Conservation (phyloP, 2,888 invertebrate genomes). For the Apocheima hispidaria region DNA sequence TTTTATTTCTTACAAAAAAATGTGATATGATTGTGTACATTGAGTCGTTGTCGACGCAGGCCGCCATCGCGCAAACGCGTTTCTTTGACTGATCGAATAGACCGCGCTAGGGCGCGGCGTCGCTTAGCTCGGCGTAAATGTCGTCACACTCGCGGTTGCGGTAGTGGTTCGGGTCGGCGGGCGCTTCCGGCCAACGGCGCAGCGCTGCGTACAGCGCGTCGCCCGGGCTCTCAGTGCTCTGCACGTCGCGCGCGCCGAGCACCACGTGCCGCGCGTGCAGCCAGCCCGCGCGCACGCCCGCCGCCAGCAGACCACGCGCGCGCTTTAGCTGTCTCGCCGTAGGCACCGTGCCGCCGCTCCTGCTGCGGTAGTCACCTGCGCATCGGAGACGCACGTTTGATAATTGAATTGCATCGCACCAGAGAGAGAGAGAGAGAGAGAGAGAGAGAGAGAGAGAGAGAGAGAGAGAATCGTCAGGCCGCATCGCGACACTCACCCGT, state of each 20-base stretch:
- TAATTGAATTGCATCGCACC: not conserved
- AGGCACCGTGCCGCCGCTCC: conserved; percentile 55
- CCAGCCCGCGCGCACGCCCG: conserved; percentile 61
- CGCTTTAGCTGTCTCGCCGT: conserved; percentile 60
- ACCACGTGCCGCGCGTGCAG: conserved; percentile 63
- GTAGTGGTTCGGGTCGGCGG: conserved; percentile 47
- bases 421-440: no score
- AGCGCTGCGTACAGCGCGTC: conserved; percentile 64
- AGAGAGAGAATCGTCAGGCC: no score
- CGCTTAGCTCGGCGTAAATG: conserved; percentile 45
- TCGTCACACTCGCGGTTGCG: conserved; percentile 56
- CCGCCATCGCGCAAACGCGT: no score
- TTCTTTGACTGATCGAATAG: not conserved
- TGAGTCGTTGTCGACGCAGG: no score
- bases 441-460: no score
- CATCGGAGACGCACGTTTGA: conserved; percentile 12
- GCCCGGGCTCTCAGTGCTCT: conserved; percentile 65
- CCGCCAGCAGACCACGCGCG: conserved; percentile 58
- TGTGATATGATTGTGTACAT: no score
- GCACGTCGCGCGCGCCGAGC: conserved; percentile 65
- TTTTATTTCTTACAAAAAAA: no score
- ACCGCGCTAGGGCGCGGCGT: not conserved
- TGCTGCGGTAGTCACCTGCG: conserved; percentile 74
- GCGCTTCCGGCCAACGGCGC: conserved; percentile 55
- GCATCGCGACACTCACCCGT: conserved; percentile 61